These are phyloP conservation scores for Phasianus colchicus DNA, from an alignment of 2,113 vertebrate genomes.

Conservation along the genomic window DNA sequence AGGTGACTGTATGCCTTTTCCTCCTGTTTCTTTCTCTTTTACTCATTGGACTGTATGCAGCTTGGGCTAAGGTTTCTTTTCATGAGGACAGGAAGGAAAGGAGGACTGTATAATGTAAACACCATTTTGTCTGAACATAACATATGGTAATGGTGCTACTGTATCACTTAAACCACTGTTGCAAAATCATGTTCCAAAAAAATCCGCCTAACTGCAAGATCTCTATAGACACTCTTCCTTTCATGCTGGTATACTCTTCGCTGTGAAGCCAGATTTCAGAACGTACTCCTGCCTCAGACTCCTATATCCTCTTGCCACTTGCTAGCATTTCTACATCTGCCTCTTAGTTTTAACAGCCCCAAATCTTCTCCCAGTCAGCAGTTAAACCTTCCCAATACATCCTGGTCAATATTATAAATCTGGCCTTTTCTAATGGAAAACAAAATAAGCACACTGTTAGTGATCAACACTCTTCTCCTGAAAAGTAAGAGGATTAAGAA, in stretches of 20 bases:
- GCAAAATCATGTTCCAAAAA: background rate
- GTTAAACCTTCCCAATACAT: background rate
- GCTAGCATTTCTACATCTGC: background rate
- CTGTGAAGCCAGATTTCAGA: background rate
- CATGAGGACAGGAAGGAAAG: background rate
- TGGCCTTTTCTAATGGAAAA: background rate
- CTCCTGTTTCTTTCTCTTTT: background rate
- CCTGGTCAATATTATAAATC: background rate
- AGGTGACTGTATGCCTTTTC: background rate
- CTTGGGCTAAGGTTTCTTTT: background rate
- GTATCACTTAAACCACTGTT: background rate
- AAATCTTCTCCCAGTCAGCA: accelerated
- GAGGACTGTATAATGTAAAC: background rate
- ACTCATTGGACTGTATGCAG: background rate
- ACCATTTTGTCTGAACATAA: background rate
- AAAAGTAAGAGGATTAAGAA: background rate
- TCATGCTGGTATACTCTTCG: background rate
- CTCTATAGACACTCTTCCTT: background rate
- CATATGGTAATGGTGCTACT: background rate
- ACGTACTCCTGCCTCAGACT: background rate
- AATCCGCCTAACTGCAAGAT: background rate
- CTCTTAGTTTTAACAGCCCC: background rate
- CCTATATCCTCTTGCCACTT: background rate
- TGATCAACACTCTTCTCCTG: background rate
- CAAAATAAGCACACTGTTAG: background rate